Evolutionary conservation across 2,888 invertebrate genomes (phyloP), one percentile per base, ranked within the genome.

Genomic region (Rugalucina vietnamica): DNA sequence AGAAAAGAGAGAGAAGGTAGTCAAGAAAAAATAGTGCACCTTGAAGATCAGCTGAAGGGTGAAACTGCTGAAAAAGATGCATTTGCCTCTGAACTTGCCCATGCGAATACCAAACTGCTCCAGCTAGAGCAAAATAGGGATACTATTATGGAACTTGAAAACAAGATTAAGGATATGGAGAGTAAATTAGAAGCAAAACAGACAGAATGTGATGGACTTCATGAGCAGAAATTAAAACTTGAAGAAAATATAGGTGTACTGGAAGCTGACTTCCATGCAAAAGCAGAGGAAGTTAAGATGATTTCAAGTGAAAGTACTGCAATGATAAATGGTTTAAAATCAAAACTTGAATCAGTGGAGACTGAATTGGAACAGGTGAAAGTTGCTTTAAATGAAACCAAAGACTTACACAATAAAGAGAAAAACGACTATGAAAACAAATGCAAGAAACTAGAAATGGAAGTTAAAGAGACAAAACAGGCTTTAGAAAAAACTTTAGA

Each of bases 111-210:
- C 0, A 91, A 91, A 73, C 87, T 91, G 8, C 76, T 92, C 3
- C 91, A 93, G 74, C 72, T 92, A 21, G 89, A 93, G 77, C 91
- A 92, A 82, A 88, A 86, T 32, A 90, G 87, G 82, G 90, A 89
- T 27, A 92, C 90, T 29, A 90, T 92, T 24, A 83, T 84, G 54
- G 92, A 92, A 73, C 84, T 92, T 71, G 91, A 92, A 69, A 81
- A 84, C 54, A 87, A 89, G 57, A 79, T 89, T 29, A 76, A 71
- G 36, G 60, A 85, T 49, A 49, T 90, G 34, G 75, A 76, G 37
- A 54, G 82, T 72, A 69, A 71, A 34, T 24, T 89, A 14, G 81
- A 81, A 34, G 80, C 84, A 29, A 91, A 88, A 39, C 75, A 86
- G n/a, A 49, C 36, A 18, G 54, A 76, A 50, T 36, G 84, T 29